A percentile compares a stretch with the other conserved stretches of the same genome.
Evolutionary conservation across 2,797 vertebrate species (phyloP).

Genomic region (Orientallactaga sibirica): DNA sequence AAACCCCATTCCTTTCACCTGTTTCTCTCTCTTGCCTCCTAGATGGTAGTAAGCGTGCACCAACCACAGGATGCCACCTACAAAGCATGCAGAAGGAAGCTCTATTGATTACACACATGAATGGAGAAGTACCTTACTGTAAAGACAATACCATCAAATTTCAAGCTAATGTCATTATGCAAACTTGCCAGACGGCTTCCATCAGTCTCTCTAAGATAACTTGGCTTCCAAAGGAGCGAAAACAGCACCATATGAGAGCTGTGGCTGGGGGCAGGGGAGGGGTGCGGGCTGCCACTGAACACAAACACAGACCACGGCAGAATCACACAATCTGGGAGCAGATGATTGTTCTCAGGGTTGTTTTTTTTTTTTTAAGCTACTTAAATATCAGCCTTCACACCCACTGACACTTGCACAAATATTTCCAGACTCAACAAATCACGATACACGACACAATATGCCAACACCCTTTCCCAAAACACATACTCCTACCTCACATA

Average conservation of each 20-base stretch:
- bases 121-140: not conserved
- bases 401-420: slow-evolving; percentile 49
- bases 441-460: not conserved
- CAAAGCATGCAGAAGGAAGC: not conserved
- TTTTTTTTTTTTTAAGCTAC: not conserved
- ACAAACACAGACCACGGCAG: not conserved
- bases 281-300: not conserved
- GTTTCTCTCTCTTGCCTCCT: not conserved
- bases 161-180: not conserved
- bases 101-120: not conserved
- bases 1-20: not conserved
- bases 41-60: not conserved
- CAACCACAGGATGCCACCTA: not conserved
- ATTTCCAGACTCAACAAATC: slow-evolving; percentile 49
- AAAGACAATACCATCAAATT: not conserved
- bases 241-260: slow-evolving; percentile 41
- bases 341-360: not conserved
- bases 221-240: slow-evolving; percentile 46
- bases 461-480: not conserved
- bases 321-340: slow-evolving; percentile 26
- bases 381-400: slow-evolving; percentile 38
- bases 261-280: too few species aligned
- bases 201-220: slow-evolving; percentile 28
- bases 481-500: not conserved
- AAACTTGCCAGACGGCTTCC: not conserved